These are phyloP conservation scores for Drymodes brunneopygia DNA, from an alignment of 2,113 vertebrate genomes.

Conservation along the genomic window DNA sequence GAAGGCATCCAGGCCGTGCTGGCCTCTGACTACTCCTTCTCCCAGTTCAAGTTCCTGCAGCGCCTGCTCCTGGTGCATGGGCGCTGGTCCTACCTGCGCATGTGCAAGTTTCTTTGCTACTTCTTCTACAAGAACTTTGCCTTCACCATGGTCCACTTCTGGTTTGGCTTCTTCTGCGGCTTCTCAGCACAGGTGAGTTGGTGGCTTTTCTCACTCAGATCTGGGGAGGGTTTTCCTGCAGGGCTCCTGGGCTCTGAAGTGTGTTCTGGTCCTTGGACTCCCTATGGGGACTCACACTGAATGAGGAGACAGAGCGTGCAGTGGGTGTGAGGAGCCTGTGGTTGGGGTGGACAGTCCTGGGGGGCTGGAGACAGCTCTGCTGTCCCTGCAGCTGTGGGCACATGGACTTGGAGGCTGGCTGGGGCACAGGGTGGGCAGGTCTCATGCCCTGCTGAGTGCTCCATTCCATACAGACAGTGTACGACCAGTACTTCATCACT, in stretches of 20 bases:
- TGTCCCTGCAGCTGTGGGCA: neutral
- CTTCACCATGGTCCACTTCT: conserved; percentile 99
- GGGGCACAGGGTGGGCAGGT: accelerated
- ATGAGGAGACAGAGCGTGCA: accelerated
- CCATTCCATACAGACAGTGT: conserved; percentile 80
- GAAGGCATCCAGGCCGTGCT: conserved; percentile 94
- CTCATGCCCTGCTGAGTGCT: neutral
- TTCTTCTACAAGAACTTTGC: conserved; percentile 99
- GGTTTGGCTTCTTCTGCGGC: conserved; percentile 96
- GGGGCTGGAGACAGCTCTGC: neutral
- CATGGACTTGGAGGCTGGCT: neutral
- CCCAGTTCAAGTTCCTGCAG: conserved; percentile 94
- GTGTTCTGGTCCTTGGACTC: accelerated
- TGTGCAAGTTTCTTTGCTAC: conserved; percentile 97
- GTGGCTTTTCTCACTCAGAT: accelerated
- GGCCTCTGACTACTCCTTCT: conserved; percentile 93
- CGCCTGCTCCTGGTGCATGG: conserved; percentile 93
- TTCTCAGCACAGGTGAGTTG: conserved; percentile 88
- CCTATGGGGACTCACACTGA: neutral
- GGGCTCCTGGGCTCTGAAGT: neutral
- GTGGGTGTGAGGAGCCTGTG: neutral
- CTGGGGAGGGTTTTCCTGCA: neutral
- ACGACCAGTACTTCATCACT: conserved; percentile 96
- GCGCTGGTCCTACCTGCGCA: conserved; percentile 95
- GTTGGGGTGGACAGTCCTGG: neutral